Base-by-base conservation (phyloP, 2,888 invertebrate genomes). In the Drosophila stalkeri region DNA sequence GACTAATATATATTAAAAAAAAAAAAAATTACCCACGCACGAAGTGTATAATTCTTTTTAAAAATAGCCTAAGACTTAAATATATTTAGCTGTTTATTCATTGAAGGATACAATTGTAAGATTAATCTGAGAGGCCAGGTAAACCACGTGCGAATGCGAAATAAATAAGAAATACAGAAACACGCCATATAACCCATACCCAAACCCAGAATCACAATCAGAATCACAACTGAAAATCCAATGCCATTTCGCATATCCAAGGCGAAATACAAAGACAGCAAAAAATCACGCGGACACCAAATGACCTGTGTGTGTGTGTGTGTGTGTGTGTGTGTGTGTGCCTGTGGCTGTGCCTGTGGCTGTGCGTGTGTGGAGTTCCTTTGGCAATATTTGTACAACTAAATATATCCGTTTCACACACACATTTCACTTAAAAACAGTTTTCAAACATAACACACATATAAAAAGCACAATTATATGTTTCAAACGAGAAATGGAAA, bases 371-470 rank as follows among this genome's bases (percentile, higher is more conserved):
- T 66, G 64, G 63, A 67, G 64, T 75, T 56, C 64, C 71, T 77
- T 52, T 39, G 49, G 47, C 59, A 46, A 56, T 70, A 52, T 65
- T 56, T 69, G 60, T 27, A 12, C 49, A 56, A 64, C 56, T 60
- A 74, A 74, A 68, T 77, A 73, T 60, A 81, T 76, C 61, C 54
- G 37, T 67, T 62, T 43, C 44, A 61, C 14, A 55, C 57, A 39
- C 61, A 49, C 57, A 63, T 90, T 90, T 90, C 86, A 86, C 75
- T 86, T 86, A 86, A 89, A 83, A 89, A 81, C 90, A 80, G 82
- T 90, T 88, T 88, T 62, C 59, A 83, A 89, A 85, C 75, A 74
- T 72, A 86, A 80, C 75, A 72, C 75, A 72, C 68, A 84, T 71
- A 89, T 76, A 67, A 86, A 67, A 89, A 82, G 80, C 83, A 85